These are phyloP conservation scores for Atta colombica DNA, from an alignment of 1,140 invertebrate species.

Conservation along the genomic window DNA sequence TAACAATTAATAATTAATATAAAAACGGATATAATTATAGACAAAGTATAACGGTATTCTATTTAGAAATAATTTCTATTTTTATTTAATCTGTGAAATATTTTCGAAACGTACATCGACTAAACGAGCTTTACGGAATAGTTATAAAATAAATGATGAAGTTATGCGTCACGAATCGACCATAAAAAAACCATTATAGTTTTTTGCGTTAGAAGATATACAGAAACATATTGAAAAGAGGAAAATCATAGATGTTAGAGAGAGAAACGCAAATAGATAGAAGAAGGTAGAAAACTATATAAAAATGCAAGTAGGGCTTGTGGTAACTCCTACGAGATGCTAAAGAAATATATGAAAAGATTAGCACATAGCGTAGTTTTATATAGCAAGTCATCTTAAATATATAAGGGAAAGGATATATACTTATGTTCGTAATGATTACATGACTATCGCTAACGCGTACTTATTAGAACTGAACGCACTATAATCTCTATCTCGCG, in stretches of 20 bases:
- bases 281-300: neutral
- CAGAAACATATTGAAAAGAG: constrained; percentile 43
- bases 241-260: constrained; percentile 33
- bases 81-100: neutral
- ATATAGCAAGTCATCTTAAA: constrained; percentile 83
- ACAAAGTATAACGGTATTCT: neutral
- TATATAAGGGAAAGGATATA: constrained; percentile 79
- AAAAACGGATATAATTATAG: neutral
- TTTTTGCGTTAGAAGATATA: constrained; percentile 56
- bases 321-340: constrained; percentile 48
- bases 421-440: constrained; percentile 78
- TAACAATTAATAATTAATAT: neutral
- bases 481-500: constrained; percentile 62
- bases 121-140: constrained; percentile 6
- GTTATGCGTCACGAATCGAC: constrained; percentile 68
- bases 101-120: neutral
- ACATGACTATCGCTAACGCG: constrained; percentile 76
- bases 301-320: constrained; percentile 24
- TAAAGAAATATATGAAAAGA: constrained; percentile 73
- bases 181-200: constrained; percentile 29
- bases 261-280: constrained; percentile 7
- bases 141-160: too few relatives aligned
- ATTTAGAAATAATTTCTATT: neutral
- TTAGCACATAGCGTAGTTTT: constrained; percentile 83
- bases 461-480: constrained; percentile 70